Percentiles rank a stretch among this genome's conserved stretches.
Evolutionary conservation across 2,113 vertebrate species (phyloP).

Genomic region (Syngnathus scovelli): DNA sequence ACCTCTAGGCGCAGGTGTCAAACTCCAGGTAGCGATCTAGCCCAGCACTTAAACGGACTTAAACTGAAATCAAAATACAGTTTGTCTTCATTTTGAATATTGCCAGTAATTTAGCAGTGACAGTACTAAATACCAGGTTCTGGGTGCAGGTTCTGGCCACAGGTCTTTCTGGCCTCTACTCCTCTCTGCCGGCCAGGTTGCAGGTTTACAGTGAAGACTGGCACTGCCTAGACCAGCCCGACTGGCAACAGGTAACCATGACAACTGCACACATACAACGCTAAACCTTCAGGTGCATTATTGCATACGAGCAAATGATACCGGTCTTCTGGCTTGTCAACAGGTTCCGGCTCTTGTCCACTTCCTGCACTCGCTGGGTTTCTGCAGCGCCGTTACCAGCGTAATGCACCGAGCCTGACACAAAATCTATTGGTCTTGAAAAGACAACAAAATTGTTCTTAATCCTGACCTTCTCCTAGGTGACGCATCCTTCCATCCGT

Average conservation of each 20-base stretch:
- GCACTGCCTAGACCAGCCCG: constrained; percentile 81
- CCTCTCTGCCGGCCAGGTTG: constrained; percentile 84
- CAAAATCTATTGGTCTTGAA: background rate
- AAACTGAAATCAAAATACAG: no score
- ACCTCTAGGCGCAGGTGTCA: background rate
- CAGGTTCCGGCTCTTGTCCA: constrained; percentile 84
- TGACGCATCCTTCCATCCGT: constrained; percentile 85
- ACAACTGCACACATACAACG: background rate
- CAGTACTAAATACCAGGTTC: background rate
- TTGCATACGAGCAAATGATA: background rate
- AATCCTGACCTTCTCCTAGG: constrained; percentile 56
- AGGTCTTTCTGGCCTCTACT: constrained; percentile 92
- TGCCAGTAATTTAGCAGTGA: background rate
- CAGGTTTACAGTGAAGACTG: constrained; percentile 89
- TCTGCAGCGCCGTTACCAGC: constrained; percentile 91
- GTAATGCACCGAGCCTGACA: constrained; percentile 51
- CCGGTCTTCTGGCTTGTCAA: background rate
- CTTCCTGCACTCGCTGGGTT: constrained; percentile 92
- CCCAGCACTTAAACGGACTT: no score
- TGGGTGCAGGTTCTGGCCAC: constrained; percentile 85
- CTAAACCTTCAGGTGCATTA: background rate
- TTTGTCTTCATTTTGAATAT: no score
- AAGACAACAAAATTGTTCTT: background rate
- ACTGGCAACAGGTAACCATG: constrained; percentile 76
- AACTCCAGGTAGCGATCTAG: background rate